Conservation (phyloP, 2,797 vertebrate species). For the Sebastes kiyomatsui region DNA sequence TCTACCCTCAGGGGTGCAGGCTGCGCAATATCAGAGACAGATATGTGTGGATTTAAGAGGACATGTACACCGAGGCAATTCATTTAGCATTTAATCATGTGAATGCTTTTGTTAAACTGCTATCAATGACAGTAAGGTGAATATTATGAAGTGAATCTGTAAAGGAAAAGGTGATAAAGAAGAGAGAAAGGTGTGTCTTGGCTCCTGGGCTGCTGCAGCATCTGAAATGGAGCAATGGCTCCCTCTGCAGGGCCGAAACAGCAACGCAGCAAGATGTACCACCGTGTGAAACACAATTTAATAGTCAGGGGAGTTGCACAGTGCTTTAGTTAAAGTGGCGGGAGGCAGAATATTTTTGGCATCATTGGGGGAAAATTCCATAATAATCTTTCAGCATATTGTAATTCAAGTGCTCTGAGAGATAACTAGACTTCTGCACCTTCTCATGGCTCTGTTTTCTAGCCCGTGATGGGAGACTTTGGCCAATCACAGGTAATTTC, state of each 20-base stretch:
- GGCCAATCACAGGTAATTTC: too few relatives aligned
- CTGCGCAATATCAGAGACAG: slow-evolving; percentile 20
- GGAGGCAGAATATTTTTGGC: neutral
- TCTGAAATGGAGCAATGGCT: slow-evolving; percentile 64
- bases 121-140: slow-evolving; percentile 13
- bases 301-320: neutral
- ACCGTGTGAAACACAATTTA: neutral
- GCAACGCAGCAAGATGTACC: neutral
- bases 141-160: slow-evolving; percentile 16
- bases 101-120: slow-evolving; percentile 15
- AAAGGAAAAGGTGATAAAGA: neutral
- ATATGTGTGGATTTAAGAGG: slow-evolving; percentile 34
- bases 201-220: neutral
- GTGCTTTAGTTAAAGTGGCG: neutral
- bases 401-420: too few relatives aligned
- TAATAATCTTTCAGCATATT: too few relatives aligned
- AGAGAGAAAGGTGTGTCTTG: neutral
- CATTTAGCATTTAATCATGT: slow-evolving; percentile 14
- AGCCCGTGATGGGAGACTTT: fast-evolving
- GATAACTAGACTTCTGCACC: too few relatives aligned
- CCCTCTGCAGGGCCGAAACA: slow-evolving; percentile 67
- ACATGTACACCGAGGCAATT: slow-evolving; percentile 20
- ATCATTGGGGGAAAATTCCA: too few relatives aligned
- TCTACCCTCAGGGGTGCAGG: slow-evolving; percentile 30
- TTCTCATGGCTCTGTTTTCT: too few relatives aligned